Evolutionary conservation across 2,113 vertebrate genomes (phyloP).

Genomic region (Sylvietta virens): DNA sequence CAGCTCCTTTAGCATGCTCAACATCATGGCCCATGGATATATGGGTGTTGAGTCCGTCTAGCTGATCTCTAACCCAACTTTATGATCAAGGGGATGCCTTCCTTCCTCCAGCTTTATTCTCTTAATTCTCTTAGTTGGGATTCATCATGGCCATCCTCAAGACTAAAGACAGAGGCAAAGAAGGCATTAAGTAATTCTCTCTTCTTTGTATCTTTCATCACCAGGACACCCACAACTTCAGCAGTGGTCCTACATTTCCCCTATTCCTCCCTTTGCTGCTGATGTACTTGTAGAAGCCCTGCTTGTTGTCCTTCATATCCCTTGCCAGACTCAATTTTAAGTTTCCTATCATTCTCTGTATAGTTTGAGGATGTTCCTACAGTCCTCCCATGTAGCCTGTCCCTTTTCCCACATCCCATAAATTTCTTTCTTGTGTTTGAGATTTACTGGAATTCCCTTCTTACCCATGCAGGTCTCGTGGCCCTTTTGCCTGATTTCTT

Average conservation of each 20-base stretch:
- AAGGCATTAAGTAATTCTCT: neutral
- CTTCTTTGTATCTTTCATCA: neutral
- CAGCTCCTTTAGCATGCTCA: neutral
- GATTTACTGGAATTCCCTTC: neutral
- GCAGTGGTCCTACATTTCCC: neutral
- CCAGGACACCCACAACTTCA: neutral
- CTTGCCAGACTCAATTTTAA: neutral
- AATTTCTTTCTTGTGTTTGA: neutral
- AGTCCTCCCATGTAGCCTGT: neutral
- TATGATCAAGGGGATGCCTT: neutral
- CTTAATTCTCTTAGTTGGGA: neutral
- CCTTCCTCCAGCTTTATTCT: neutral
- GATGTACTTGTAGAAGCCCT: neutral
- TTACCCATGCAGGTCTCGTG: neutral
- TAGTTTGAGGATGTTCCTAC: neutral
- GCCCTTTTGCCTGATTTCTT: neutral
- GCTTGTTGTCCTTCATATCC: neutral
- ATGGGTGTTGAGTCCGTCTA: neutral
- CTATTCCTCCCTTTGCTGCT: neutral
- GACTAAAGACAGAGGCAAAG: neutral
- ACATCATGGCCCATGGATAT: neutral
- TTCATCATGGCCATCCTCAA: neutral
- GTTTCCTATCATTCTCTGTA: neutral
- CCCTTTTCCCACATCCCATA: neutral
- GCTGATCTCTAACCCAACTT: rapidly evolving